Percentiles rank a stretch among this genome's conserved stretches.
phyloP scores from a whole-genome alignment of 2,888 invertebrate genomes.

The Caenorhabditis sp. region DNA sequence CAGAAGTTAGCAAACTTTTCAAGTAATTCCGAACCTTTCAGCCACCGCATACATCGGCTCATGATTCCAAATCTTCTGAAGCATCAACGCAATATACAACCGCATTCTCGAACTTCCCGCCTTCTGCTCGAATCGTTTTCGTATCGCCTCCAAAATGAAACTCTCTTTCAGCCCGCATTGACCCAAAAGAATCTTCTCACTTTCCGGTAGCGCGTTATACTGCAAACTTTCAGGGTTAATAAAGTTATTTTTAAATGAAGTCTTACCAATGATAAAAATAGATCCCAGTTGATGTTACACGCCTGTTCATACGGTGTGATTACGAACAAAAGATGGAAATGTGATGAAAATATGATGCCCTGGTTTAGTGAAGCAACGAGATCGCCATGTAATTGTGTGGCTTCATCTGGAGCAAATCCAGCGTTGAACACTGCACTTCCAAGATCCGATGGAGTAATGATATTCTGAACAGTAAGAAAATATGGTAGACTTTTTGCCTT shows the following conservation, averaged over 20 bases:
- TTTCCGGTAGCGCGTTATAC: conserved; percentile 78
- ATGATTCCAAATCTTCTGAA: conserved; percentile 78
- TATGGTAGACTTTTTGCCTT: too few species aligned
- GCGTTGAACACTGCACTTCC: conserved; percentile 87
- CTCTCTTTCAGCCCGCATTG: conserved; percentile 83
- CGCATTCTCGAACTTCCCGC: conserved; percentile 77
- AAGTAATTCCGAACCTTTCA: conserved; percentile 66
- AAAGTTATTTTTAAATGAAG: background rate
- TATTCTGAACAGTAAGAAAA: too few species aligned
- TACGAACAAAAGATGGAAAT: conserved; percentile 86
- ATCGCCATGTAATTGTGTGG: conserved; percentile 81
- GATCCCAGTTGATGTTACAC: conserved; percentile 60
- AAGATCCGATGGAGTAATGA: conserved; percentile 71
- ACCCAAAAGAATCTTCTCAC: conserved; percentile 80
- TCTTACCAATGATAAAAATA: conserved; percentile 43
- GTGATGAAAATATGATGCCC: conserved; percentile 82
- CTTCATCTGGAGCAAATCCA: conserved; percentile 81
- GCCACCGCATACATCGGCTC: conserved; percentile 76
- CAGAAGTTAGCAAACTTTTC: conserved; percentile 2
- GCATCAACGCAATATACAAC: conserved; percentile 86
- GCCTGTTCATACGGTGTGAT: conserved; percentile 81
- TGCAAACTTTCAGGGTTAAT: conserved; percentile 67
- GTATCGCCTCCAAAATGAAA: conserved; percentile 78
- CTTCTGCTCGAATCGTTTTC: conserved; percentile 21
- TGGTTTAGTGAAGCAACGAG: conserved; percentile 78